Evolutionary conservation across 2,888 invertebrate genomes (phyloP), one percentile per base, ranked within the genome.

Genomic region (Spodoptera exigua): DNA sequence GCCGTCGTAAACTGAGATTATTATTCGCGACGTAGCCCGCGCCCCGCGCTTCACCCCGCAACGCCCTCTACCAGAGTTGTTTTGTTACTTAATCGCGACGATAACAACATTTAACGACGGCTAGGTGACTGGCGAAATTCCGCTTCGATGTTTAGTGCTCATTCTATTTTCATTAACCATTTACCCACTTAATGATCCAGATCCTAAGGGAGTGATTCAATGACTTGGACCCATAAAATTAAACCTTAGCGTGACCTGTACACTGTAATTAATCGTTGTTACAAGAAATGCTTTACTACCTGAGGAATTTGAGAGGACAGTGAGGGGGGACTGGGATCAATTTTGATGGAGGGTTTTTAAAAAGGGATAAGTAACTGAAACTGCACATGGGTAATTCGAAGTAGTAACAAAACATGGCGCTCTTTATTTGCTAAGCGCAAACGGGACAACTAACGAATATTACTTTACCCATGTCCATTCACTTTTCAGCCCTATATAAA

Each of bases 131-230:
- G 90, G 93, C 93, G 84, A 91, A 94, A 93, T 92, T 93, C 90
- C 92, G 90, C 93, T 89, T 86, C 91, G 90, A 93, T 94, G 93
- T 94, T 94, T 94, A 94, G 93, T 93, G 88, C 93, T 93, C 93
- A 92, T 94, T 93, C 92, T 91, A 90, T 93, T 94, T 94, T 93
- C 93, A 94, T 94, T 94, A 93, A 92, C 92, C 93, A 92, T 93
- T 94, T 91, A 91, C 89, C 90, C 92, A 93, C 92, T 94, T 94
- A 94, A 94, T 94, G 93, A 92, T 92, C 91, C 90, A 89, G 88
- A 91, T 91, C 91, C 91, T 89, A 87, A 88, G 90, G 89, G 91
- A 91, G 90, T 90, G 86, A 91, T 89, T 91, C 91, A 87, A 90
- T 92, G 92, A 92, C 89, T 91, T 84, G 84, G 85, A 85, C 84